Conservation (phyloP, 2,797 vertebrate species). For the Coracias cyanogaster region DNA sequence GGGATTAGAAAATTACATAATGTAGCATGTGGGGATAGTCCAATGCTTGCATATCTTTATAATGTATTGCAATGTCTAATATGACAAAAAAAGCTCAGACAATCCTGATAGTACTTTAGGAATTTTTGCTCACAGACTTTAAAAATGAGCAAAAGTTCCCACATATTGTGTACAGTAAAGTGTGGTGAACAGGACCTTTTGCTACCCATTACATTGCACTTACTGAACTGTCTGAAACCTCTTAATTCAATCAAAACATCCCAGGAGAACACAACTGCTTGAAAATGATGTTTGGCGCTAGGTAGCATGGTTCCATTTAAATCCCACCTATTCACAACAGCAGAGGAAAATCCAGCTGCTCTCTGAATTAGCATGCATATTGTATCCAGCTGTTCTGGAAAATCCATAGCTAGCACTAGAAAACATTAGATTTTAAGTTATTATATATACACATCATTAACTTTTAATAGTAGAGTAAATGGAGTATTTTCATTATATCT, state of each 20-base stretch:
- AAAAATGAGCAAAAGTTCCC: neutral
- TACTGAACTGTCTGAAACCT: neutral
- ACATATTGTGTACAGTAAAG: neutral
- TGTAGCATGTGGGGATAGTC: neutral
- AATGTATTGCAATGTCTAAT: neutral
- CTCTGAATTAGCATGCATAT: neutral
- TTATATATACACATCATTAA: conserved; percentile 25
- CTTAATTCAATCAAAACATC: neutral
- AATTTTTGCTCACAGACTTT: neutral
- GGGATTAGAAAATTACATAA: neutral
- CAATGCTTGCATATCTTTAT: neutral
- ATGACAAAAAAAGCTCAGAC: neutral
- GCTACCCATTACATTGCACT: neutral
- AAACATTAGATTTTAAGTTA: conserved; percentile 38
- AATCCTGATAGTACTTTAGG: neutral
- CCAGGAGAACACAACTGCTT: neutral
- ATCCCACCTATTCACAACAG: neutral
- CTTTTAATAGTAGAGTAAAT: conserved; percentile 27
- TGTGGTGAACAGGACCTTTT: neutral
- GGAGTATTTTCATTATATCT: neutral
- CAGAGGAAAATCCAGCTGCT: neutral
- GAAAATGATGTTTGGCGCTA: conserved; percentile 10
- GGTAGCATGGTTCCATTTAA: neutral
- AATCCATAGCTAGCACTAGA: conserved; percentile 34
- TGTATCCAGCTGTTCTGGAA: conserved; percentile 30